Base-by-base conservation (phyloP, 2,888 invertebrate species). In the Pseudolycoriella hygida region DNA sequence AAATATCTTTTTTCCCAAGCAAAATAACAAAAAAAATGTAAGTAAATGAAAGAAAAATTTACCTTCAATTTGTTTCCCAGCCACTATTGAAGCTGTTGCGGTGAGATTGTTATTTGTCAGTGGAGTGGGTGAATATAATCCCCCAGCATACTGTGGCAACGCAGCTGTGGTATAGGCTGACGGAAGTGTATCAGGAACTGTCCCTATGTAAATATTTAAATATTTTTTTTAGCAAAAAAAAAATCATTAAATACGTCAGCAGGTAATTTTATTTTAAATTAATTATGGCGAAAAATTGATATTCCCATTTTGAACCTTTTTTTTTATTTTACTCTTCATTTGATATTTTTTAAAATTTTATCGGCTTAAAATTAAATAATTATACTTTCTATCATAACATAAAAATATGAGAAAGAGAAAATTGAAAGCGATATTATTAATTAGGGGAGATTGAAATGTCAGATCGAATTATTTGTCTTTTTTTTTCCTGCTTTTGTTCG, bases 1-100 rank as follows among this genome's bases (percentile, higher is more conserved):
- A 25, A 25, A 25, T 6, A 25, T 25, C 25, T 25, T 25, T 25
- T 8, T 25, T n/a, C 17, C 40, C 17, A 32, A 3, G 15, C 34
- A 47, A 38, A 34, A 37, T 25, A 31, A 34, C 41, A 18, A 2
- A 12, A 42, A 40, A 17, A 37, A 8, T 17, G 4, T 19, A 12
- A 18, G n/a, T 17, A 39, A 39, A 15, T 39, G 39, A 40, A 40
- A 11, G 14, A 19, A 17, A 47, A 50, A 51, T 64, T 61, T 64
- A 80, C 80, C 85, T 74, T 94, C 93, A 57, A 90, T 83, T 68
- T 94, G 93, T 66, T 92, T 92, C 49, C 84, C 85, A 50, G 84
- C 82, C 43, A 83, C 83, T 5, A 80, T 80, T 18, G 81, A 80
- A 20, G 81, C 81, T 34, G 83, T 76, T 38, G 81, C 77, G 40